Evolutionary conservation across 2,113 vertebrate species (phyloP), one percentile per base, ranked within the genome.

Genomic region (Myxocyprinus asiaticus): DNA sequence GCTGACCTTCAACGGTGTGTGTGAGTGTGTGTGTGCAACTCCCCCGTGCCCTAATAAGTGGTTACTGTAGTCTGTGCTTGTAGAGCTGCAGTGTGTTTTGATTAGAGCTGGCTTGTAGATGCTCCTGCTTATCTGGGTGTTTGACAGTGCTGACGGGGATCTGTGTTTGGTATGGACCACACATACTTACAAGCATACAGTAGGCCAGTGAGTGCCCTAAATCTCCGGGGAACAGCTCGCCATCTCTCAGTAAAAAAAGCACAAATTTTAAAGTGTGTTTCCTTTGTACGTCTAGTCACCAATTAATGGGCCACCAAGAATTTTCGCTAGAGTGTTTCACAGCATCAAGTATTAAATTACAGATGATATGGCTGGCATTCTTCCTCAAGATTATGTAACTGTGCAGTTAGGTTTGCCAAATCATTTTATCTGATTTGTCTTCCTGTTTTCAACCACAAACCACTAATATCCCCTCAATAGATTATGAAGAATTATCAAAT

Each of bases 131-230:
- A 15, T 64, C 53, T 61, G 17, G 9, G 44, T 61, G 50, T 47
- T 66, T 59, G 63, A 67, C 64, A 58, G 33, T 59, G 53, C n/a
- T 15, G 65, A 67, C 7, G 5, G 63, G 70, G 45, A 5, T 50
- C 43, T 74, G 15, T 71, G 61, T 66, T 72, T 58, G 63, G 43
- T 66, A 58, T 67, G 62, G 78, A 74, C 53, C 51, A 58, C 70
- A 67, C 69, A 73, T 51, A 73, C 22, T 33, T 33, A 33, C 62
- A 45, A 3, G 33, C 47, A 12, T 62, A 12, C 51, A 56, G 22
- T 33, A 33, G 22, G 22, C 22, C 48, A 48, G 33, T 15, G 58
- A 14, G 17, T n/a, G 6, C 15, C 6, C 22, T 33, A n/a, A n/a
- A n/a, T n/a, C n/a, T n/a, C n/a, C n/a, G n/a, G n/a, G n/a, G n/a